These are phyloP conservation scores for Odobenus rosmarus DNA, from an alignment of 2,113 vertebrate genomes.

Conservation along the genomic window DNA sequence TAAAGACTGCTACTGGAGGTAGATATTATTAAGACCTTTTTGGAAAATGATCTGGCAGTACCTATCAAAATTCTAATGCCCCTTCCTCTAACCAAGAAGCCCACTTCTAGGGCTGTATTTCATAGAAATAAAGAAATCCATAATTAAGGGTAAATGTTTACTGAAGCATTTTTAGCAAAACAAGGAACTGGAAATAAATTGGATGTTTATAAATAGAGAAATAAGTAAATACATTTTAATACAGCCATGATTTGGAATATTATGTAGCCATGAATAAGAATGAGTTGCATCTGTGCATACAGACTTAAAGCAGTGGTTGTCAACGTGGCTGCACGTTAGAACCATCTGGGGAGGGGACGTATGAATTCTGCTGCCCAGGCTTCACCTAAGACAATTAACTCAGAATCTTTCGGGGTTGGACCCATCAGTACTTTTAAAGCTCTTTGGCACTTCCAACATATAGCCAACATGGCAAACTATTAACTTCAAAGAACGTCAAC, in stretches of 20 bases:
- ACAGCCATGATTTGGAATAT: neutral
- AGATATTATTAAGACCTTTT: neutral
- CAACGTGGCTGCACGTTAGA: neutral
- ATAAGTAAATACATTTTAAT: slow-evolving; percentile 12
- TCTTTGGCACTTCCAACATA: neutral
- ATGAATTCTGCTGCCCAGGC: neutral
- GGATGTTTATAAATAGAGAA: neutral
- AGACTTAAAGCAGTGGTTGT: neutral
- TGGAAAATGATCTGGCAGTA: neutral
- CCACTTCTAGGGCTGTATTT: neutral
- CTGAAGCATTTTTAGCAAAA: slow-evolving; percentile 47
- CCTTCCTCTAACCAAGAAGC: neutral
- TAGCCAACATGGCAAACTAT: neutral
- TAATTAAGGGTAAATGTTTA: neutral
- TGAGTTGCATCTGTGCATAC: neutral
- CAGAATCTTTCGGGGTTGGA: neutral
- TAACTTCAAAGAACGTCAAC: slow-evolving; percentile 15
- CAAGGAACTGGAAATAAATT: neutral
- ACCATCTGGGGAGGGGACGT: neutral
- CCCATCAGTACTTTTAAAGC: neutral
- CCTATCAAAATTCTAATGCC: neutral
- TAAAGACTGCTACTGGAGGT: neutral
- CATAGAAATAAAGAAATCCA: neutral
- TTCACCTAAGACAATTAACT: neutral
- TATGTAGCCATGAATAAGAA: neutral